Conservation (phyloP, 2,797 vertebrate species). For the Pampus argenteus region DNA sequence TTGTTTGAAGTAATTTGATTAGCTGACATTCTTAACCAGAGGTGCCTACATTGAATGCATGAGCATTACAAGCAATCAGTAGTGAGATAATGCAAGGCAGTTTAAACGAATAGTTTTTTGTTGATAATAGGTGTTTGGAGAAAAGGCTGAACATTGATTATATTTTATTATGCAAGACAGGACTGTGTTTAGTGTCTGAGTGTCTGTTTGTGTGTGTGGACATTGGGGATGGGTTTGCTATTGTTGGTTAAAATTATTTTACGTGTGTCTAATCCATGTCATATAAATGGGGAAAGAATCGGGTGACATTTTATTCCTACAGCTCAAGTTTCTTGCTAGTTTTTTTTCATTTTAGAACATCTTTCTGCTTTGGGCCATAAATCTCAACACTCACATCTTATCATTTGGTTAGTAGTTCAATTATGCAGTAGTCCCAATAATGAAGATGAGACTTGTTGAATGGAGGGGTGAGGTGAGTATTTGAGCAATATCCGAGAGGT, state of each 20-base stretch:
- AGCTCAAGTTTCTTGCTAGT: not conserved
- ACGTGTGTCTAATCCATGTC: not conserved
- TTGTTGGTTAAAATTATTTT: slow-evolving; percentile 33
- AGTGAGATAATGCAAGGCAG: not conserved
- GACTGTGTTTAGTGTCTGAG: not conserved
- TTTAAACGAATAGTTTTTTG: not conserved
- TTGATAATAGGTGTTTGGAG: not conserved
- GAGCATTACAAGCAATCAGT: not conserved
- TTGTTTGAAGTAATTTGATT: not conserved
- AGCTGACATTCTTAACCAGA: not conserved
- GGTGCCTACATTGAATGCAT: not conserved
- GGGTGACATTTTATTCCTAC: not conserved
- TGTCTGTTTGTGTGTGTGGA: not conserved
- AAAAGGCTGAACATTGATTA: not conserved
- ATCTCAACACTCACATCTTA: not conserved
- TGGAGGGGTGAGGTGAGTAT: not conserved
- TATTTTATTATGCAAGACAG: not conserved
- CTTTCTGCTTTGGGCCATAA: not conserved
- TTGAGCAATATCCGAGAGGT: slow-evolving; percentile 20
- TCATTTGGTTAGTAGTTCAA: not conserved
- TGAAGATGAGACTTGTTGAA: not conserved
- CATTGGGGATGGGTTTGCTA: not conserved
- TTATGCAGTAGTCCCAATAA: slow-evolving; percentile 1
- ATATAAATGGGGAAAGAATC: not conserved
- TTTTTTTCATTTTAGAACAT: not conserved